Evolutionary conservation across 2,888 invertebrate species (phyloP).

Genomic region (Dioctria linearis): DNA sequence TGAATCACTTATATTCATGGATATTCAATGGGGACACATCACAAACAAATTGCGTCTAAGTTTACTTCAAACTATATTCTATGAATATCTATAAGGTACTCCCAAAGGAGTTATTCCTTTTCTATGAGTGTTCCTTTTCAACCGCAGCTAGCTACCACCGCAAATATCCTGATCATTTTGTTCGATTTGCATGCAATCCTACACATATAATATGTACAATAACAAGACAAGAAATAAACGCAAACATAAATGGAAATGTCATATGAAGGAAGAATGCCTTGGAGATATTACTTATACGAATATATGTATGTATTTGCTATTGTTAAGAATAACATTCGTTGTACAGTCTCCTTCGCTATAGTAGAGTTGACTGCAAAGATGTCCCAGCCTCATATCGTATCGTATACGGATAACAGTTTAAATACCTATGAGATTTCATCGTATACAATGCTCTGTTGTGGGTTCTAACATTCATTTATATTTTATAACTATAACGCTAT

Average conservation of each 20-base stretch:
- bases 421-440: constrained; percentile 39
- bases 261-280: constrained; percentile 43
- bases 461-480: constrained; percentile 32
- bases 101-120: constrained; percentile 32
- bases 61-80: background rate
- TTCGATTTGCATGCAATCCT: constrained; percentile 39
- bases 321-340: constrained; percentile 43
- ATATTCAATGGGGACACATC: background rate
- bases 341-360: constrained; percentile 11
- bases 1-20: constrained; percentile 24
- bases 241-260: constrained; percentile 43
- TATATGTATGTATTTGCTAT: constrained; percentile 19
- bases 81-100: background rate
- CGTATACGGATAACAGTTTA: constrained; percentile 38
- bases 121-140: constrained; percentile 20
- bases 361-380: constrained; percentile 30
- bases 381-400: constrained; percentile 37
- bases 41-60: constrained; percentile 32
- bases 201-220: background rate
- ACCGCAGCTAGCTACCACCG: background rate
- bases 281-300: constrained; percentile 36
- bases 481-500: constrained; percentile 11
- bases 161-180: constrained; percentile 46
- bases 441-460: constrained; percentile 4
- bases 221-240: constrained; percentile 18